Base-by-base conservation (phyloP, 2,888 invertebrate species). In the Adelphocoris suturalis region DNA sequence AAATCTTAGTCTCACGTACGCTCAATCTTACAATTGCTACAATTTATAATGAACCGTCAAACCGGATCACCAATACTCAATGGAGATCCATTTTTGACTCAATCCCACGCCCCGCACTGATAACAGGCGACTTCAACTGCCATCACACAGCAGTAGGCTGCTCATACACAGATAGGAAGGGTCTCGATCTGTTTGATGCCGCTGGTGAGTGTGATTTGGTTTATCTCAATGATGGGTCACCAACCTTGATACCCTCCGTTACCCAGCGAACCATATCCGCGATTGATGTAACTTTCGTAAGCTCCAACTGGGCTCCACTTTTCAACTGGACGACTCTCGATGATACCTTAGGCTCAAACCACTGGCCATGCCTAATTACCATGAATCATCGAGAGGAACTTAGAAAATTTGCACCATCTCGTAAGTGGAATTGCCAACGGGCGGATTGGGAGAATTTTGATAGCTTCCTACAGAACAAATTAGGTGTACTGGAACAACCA, bases 111-210 rank as follows among this genome's bases (percentile, higher is more conserved):
- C 52, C 52, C 11, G 16, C 16, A 2, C 2, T 75, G 2, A 7
- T 75, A 27, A 75, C 75, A 27, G 75, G 75, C 0, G 75, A 75
- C 75, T 75, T 75, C 75, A 75, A 75, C 12, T 75, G 75, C 11
- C 75, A 75, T 28, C 75, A 75, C 19, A 75, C 12, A 23, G 75
- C 75, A 19, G 19, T 23, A 3, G 75, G 75, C 7, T 27, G n/a
- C 75, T 75, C 75, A 12, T 75, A 9, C 75, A 75, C 75, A 2
- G 19, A 16, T 75, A 4, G 75, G 23, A 23, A 23, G 5, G 19
- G 19, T 5, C 12, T 75, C 28, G 19, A 75, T 75, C 28, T 75
- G 28, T 2, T 75, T 75, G 75, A 12, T 2, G 75, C 75, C 3
- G 75, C 19, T 52, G 16, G 52, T 7, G 12, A 52, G 12, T 52